These are phyloP conservation scores for Pluvianellus socialis DNA, from an alignment of 2,113 vertebrate genomes.

Conservation along the genomic window DNA sequence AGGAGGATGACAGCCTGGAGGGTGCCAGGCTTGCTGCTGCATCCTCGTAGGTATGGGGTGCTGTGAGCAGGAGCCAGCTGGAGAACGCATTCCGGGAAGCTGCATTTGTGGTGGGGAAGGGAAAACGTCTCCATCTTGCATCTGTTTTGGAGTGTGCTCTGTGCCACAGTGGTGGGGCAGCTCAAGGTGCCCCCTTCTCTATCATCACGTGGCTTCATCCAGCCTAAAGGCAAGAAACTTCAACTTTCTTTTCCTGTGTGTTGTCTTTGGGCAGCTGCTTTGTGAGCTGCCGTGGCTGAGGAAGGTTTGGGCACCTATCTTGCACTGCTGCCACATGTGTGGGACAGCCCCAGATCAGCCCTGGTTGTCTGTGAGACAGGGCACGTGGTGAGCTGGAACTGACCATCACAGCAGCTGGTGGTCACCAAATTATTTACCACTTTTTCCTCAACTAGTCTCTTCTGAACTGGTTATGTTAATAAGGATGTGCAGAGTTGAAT, in stretches of 20 bases:
- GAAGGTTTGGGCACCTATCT: background rate
- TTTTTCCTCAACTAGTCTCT: background rate
- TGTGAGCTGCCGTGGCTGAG: background rate
- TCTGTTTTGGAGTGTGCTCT: background rate
- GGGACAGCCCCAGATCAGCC: background rate
- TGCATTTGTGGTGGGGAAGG: background rate
- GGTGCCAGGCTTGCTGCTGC: background rate
- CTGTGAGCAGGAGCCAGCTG: background rate
- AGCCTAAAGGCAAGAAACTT: background rate
- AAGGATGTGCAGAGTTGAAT: background rate
- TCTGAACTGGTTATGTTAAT: background rate
- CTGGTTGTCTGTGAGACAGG: background rate
- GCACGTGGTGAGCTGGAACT: background rate
- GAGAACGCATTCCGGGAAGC: background rate
- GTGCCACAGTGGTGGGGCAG: background rate
- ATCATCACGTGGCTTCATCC: background rate
- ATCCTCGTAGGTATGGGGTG: background rate
- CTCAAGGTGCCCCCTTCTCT: background rate
- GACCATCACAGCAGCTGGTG: accelerated
- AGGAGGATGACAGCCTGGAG: background rate
- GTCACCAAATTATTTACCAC: background rate
- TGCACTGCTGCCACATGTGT: background rate
- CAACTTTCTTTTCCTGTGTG: background rate
- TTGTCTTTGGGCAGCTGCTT: background rate
- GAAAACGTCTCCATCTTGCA: background rate